A percentile compares a stretch with the other conserved stretches of the same genome.
These are phyloP conservation scores for Eristalinus aeneus DNA, from an alignment of 2,888 invertebrate species.

Conservation along the genomic window DNA sequence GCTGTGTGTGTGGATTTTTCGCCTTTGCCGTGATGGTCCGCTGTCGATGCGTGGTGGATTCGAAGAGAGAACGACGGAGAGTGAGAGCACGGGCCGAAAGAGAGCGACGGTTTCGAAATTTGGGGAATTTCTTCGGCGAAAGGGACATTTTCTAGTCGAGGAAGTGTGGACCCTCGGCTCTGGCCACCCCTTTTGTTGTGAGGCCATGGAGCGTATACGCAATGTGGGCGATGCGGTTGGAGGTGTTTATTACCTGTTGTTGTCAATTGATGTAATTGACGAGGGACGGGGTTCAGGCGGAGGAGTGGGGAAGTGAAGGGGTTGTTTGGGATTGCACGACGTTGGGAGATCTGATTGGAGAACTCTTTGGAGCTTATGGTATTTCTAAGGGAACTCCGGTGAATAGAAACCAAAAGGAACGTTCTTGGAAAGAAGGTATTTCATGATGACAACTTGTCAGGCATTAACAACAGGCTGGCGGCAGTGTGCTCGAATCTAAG, in stretches of 20 bases:
- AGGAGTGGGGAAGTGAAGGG: background rate
- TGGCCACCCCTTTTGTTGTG: slow-evolving; percentile 35
- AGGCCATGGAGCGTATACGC: slow-evolving; percentile 50
- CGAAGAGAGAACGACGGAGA: background rate
- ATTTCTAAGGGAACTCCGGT: too few species aligned
- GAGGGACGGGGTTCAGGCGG: background rate
- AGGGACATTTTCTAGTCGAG: slow-evolving; percentile 11
- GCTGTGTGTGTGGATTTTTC: slow-evolving; percentile 43
- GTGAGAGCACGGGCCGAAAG: background rate
- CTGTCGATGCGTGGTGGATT: background rate
- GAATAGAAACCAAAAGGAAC: too few species aligned
- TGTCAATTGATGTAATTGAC: slow-evolving; percentile 59
- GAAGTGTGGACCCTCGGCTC: slow-evolving; percentile 31
- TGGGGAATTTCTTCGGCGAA: slow-evolving; percentile 35
- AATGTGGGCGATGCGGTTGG: slow-evolving; percentile 60
- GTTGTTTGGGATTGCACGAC: too few species aligned
- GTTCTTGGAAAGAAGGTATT: too few species aligned
- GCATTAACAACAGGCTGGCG: too few species aligned
- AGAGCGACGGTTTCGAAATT: slow-evolving; percentile 44
- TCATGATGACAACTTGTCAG: too few species aligned
- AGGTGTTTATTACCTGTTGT: slow-evolving; percentile 71
- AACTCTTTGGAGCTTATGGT: too few species aligned
- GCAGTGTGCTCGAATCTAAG: too few species aligned
- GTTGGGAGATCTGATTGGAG: too few species aligned
- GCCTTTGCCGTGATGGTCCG: background rate